Percentiles rank a stretch among this genome's conserved stretches.
Evolutionary conservation across 2,113 vertebrate genomes (phyloP).

Genomic region (Trematocara zebra): DNA sequence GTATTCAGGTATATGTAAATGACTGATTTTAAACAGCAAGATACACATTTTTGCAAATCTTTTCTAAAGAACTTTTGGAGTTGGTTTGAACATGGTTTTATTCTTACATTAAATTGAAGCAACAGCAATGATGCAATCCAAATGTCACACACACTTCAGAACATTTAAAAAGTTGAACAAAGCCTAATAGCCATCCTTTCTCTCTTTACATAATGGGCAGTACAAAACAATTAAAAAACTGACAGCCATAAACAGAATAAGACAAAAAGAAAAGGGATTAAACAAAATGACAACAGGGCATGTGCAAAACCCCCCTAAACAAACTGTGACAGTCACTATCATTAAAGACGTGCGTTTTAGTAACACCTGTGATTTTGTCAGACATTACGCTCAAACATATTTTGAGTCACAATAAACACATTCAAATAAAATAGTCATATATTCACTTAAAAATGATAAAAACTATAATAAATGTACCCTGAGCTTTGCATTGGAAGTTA

Average conservation of each 20-base stretch:
- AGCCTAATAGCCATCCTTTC: not conserved
- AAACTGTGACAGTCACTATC: not conserved
- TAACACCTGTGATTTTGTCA: not conserved
- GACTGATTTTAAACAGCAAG: not conserved
- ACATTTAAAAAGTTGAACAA: not conserved
- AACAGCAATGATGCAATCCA: not conserved
- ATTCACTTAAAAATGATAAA: not conserved
- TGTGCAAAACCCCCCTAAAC: accelerated
- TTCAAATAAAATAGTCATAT: not conserved
- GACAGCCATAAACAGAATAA: not conserved
- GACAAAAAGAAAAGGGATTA: not conserved
- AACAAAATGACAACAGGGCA: not conserved
- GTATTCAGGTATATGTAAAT: not conserved
- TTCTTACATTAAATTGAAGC: not conserved
- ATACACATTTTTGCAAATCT: not conserved
- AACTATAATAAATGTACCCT: not conserved
- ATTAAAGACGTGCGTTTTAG: not conserved
- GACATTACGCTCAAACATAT: not conserved
- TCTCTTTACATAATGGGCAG: not conserved
- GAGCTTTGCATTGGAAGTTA: not conserved
- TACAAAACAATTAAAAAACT: not conserved
- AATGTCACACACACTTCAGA: not conserved
- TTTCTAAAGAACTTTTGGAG: not conserved
- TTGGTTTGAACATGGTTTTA: not conserved
- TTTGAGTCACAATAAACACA: not conserved